Percentiles rank a stretch among this genome's conserved stretches.
Conservation (phyloP, 2,888 invertebrate genomes). For the Bugula neritina region DNA sequence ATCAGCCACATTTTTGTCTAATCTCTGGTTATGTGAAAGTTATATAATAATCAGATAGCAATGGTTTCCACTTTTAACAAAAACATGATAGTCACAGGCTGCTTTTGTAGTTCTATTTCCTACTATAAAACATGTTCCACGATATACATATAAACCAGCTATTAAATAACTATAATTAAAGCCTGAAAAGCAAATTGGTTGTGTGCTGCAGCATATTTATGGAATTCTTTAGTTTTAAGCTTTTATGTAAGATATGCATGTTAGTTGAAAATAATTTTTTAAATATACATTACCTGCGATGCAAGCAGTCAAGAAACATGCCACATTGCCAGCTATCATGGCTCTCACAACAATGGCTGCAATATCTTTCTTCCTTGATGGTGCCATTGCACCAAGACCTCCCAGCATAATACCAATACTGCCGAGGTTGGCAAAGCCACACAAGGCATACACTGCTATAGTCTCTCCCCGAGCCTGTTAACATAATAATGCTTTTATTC, state of each 20-base stretch:
- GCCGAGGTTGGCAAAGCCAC: slow-evolving; percentile 37
- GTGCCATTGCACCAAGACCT: slow-evolving; percentile 34
- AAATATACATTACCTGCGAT: slow-evolving; percentile 38
- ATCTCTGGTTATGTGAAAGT: not conserved
- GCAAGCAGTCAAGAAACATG: slow-evolving; percentile 52
- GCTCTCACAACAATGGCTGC: slow-evolving; percentile 42
- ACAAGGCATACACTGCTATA: slow-evolving; percentile 37
- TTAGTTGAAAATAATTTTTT: too few relatives aligned
- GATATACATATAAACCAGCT: too few relatives aligned
- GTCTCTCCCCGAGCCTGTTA: slow-evolving; percentile 33
- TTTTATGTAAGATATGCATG: too few relatives aligned
- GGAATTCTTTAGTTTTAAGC: too few relatives aligned
- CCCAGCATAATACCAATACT: slow-evolving; percentile 37
- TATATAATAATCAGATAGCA: too few relatives aligned
- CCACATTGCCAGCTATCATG: slow-evolving; percentile 51
- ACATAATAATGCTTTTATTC: too few relatives aligned
- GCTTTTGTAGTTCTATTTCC: too few relatives aligned
- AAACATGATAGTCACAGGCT: too few relatives aligned
- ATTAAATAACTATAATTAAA: too few relatives aligned
- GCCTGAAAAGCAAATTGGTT: too few relatives aligned
- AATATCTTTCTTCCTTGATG: slow-evolving; percentile 36
- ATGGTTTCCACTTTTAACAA: not conserved
- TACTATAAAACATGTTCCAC: too few relatives aligned
- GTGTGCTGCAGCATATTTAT: too few relatives aligned
- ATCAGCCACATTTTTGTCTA: not conserved